These are phyloP conservation scores for Philypnodon macrostomus DNA, from an alignment of 2,797 vertebrate genomes.

Conservation along the genomic window DNA sequence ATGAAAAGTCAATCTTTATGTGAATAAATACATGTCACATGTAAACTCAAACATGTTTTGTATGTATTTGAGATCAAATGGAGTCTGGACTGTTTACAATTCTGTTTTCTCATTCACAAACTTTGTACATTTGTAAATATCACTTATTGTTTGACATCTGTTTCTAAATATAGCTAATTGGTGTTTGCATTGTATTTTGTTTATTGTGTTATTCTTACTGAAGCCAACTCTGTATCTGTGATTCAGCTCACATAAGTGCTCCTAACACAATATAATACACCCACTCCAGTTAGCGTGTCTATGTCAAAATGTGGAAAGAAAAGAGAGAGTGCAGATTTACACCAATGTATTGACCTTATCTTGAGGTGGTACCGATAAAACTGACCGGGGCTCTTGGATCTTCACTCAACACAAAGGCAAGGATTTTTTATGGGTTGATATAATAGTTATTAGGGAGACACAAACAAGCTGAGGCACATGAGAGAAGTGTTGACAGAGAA, in stretches of 20 bases:
- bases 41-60: constrained; percentile 51
- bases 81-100: constrained; percentile 40
- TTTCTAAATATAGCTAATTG: constrained; percentile 53
- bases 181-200: constrained; percentile 35
- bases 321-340: too few relatives aligned
- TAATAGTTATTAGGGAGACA: too few relatives aligned
- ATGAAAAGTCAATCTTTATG: constrained; percentile 29
- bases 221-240: too few relatives aligned
- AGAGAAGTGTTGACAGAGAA: constrained; percentile 9
- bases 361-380: too few relatives aligned
- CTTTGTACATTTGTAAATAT: constrained; percentile 77
- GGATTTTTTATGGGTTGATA: too few relatives aligned
- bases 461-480: too few relatives aligned
- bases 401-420: too few relatives aligned
- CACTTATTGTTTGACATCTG: constrained; percentile 41
- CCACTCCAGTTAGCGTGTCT: too few relatives aligned
- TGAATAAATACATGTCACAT: constrained; percentile 35
- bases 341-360: too few relatives aligned
- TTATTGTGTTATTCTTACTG: background rate
- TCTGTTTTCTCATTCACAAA: constrained; percentile 45
- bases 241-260: background rate
- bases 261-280: too few relatives aligned
- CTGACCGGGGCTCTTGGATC: too few relatives aligned
- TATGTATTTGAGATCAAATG: constrained; percentile 23
- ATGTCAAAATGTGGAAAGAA: too few relatives aligned